Evolutionary conservation across 2,797 vertebrate genomes (phyloP).

Genomic region (Semotilus atromaculatus): DNA sequence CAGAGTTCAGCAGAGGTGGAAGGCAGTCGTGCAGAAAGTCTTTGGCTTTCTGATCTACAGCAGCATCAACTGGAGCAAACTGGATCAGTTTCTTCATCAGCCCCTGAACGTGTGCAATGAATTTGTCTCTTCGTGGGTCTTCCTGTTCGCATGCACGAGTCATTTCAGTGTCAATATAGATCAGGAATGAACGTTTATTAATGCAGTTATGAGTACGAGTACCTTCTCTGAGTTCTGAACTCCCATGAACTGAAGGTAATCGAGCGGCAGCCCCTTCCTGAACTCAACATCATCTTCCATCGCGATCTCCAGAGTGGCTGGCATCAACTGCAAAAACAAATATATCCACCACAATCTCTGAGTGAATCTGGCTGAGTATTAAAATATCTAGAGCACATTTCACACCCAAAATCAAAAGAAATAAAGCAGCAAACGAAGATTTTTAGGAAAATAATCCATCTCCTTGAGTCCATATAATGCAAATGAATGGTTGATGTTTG

Average conservation of each 20-base stretch:
- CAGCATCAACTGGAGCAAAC: slow-evolving; percentile 90
- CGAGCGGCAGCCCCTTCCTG: slow-evolving; percentile 88
- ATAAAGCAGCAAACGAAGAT: not conserved
- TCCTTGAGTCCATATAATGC: not conserved
- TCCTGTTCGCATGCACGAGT: slow-evolving; percentile 59
- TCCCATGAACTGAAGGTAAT: slow-evolving; percentile 92
- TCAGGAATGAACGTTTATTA: not conserved
- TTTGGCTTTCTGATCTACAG: slow-evolving; percentile 93
- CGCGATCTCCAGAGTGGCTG: slow-evolving; percentile 88
- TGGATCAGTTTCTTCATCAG: slow-evolving; percentile 84
- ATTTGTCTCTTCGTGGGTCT: slow-evolving; percentile 79
- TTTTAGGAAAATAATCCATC: not conserved
- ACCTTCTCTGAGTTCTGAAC: slow-evolving; percentile 88
- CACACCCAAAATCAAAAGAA: not conserved
- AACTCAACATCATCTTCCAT: slow-evolving; percentile 93
- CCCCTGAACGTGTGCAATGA: slow-evolving; percentile 80
- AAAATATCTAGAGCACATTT: not conserved
- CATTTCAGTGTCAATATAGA: not conserved
- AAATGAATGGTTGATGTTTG: not conserved
- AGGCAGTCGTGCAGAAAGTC: slow-evolving; percentile 92
- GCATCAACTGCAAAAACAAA: slow-evolving; percentile 78
- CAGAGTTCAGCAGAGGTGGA: slow-evolving; percentile 84
- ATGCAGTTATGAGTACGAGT: not conserved
- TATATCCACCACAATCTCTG: not conserved
- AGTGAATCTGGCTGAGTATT: not conserved